phyloP scores from a whole-genome alignment of 1,140 invertebrate species.

The Nasonia giraulti region DNA sequence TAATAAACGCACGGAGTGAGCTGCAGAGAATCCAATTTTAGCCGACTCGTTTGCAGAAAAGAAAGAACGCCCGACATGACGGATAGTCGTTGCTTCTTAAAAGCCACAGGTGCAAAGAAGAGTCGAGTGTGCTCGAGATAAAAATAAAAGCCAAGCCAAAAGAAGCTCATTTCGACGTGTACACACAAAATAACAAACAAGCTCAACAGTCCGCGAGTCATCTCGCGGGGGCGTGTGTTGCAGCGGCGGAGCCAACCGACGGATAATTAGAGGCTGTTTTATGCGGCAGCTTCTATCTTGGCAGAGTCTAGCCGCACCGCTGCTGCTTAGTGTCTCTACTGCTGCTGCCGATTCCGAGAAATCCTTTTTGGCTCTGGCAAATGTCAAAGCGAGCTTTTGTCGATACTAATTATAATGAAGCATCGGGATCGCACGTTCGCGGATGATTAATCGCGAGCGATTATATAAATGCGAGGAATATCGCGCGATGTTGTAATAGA shows the following conservation, averaged over 20 bases:
- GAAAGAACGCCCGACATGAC: too few species aligned
- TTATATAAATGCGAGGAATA: neutral
- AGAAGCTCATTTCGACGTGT: too few species aligned
- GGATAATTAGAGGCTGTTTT: conserved; percentile 32
- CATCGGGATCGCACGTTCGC: neutral
- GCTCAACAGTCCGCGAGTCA: too few species aligned
- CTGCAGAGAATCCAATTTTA: too few species aligned
- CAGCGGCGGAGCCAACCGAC: neutral
- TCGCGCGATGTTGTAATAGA: neutral
- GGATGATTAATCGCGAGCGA: neutral
- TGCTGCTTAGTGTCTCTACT: neutral
- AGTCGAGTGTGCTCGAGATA: too few species aligned
- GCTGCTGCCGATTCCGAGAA: neutral
- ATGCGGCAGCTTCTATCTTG: conserved; percentile 20
- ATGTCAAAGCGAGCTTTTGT: conserved; percentile 28
- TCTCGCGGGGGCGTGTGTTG: neutral
- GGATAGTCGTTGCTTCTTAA: too few species aligned
- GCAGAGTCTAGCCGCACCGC: neutral
- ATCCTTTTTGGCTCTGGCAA: conserved; percentile 22
- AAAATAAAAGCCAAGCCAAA: too few species aligned
- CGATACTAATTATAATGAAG: conserved; percentile 35
- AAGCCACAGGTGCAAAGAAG: too few species aligned
- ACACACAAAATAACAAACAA: too few species aligned
- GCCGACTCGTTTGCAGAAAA: too few species aligned
- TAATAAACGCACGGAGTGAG: neutral